Evolutionary conservation across 2,797 vertebrate species (phyloP).

Genomic region (Astyanax mexicanus): DNA sequence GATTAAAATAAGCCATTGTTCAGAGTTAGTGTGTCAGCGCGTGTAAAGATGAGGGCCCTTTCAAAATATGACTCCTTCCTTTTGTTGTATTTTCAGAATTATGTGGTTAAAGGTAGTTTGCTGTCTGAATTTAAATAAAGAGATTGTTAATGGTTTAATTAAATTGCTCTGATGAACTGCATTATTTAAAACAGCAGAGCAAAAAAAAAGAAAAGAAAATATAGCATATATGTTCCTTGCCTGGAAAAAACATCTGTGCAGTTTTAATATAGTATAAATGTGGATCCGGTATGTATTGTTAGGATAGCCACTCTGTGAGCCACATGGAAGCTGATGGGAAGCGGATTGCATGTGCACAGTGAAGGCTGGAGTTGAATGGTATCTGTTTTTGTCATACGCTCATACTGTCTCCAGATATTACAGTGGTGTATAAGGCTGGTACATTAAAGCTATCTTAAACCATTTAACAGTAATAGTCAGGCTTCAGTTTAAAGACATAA

Average conservation of each 20-base stretch:
- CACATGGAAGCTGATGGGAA: not conserved
- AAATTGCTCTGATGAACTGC: not conserved
- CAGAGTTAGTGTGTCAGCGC: not conserved
- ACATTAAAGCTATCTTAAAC: too few species aligned
- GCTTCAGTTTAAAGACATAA: too few species aligned
- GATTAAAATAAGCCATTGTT: constrained; percentile 1
- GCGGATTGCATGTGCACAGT: constrained; percentile 8
- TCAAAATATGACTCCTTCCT: not conserved
- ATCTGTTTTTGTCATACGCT: too few species aligned
- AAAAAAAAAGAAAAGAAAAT: not conserved
- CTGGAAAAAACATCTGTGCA: constrained; percentile 25
- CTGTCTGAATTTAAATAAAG: not conserved
- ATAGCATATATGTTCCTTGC: not conserved
- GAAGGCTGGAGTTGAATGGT: not conserved
- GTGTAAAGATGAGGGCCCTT: not conserved
- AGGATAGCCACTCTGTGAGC: not conserved
- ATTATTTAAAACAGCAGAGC: not conserved
- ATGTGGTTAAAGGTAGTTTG: not conserved
- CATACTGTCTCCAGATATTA: too few species aligned
- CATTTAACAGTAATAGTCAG: too few species aligned
- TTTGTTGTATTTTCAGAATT: not conserved
- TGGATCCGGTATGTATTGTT: constrained; percentile 9
- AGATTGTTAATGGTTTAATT: not conserved
- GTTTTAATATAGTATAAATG: constrained; percentile 5
- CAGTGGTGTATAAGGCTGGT: too few species aligned